phyloP scores from a whole-genome alignment of 2,888 invertebrate species.

The Tetropium fuscum region DNA sequence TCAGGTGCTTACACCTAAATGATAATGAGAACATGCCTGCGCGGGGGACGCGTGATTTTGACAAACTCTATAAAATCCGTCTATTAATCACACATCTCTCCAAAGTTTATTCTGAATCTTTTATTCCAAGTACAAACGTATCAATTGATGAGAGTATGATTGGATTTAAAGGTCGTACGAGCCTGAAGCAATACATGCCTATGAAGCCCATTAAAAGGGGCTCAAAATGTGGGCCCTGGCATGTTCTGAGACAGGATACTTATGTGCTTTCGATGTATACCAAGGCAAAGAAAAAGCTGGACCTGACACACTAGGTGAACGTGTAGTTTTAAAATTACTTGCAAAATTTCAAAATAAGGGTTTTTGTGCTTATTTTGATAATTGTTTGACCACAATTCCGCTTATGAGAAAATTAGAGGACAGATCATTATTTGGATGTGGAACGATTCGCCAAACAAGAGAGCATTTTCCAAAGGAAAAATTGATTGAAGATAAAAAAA shows the following conservation, averaged over 20 bases:
- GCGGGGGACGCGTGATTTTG: constrained; percentile 30
- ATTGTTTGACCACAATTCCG: constrained; percentile 49
- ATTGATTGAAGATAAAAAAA: constrained; percentile 45
- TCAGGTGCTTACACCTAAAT: constrained; percentile 32
- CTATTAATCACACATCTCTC: constrained; percentile 30
- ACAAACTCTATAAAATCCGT: constrained; percentile 41
- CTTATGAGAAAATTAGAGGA: constrained; percentile 44
- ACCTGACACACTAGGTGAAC: constrained; percentile 40
- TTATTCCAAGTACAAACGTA: constrained; percentile 19
- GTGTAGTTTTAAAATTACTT: constrained; percentile 48
- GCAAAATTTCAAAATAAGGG: constrained; percentile 42
- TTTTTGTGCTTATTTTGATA: constrained; percentile 51
- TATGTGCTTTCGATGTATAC: constrained; percentile 21
- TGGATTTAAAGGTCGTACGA: constrained; percentile 33
- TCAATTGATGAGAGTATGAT: constrained; percentile 34
- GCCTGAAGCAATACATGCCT: constrained; percentile 29
- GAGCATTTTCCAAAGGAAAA: constrained; percentile 49
- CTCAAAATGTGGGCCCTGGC: constrained; percentile 22
- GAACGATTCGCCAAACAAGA: constrained; percentile 48
- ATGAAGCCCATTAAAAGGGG: constrained; percentile 31
- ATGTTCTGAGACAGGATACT: constrained; percentile 13
- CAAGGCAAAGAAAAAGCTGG: constrained; percentile 28
- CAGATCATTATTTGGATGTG: constrained; percentile 50
- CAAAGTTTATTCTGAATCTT: constrained; percentile 24
- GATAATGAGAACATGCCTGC: constrained; percentile 34